These are phyloP conservation scores for Polylopha cassiicola DNA, from an alignment of 2,888 invertebrate species.

Conservation along the genomic window DNA sequence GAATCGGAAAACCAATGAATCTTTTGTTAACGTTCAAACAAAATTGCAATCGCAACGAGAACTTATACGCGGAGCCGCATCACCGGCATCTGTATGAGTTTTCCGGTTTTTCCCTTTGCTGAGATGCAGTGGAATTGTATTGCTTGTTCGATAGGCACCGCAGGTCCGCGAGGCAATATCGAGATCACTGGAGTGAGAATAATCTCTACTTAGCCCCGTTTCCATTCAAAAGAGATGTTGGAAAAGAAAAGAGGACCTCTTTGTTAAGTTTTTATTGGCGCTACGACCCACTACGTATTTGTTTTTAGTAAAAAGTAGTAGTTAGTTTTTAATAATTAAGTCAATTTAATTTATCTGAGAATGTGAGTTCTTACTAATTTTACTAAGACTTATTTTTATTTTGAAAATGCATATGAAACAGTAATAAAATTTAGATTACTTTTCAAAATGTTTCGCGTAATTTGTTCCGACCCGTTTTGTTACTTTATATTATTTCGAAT, in stretches of 20 bases:
- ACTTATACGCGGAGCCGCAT: conserved; percentile 22
- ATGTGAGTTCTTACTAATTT: conserved; percentile 1
- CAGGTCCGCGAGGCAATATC: conserved; percentile 22
- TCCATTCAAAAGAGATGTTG: background rate
- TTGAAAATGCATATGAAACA: too few species aligned
- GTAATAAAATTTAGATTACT: too few species aligned
- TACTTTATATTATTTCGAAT: too few species aligned
- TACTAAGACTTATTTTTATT: too few species aligned
- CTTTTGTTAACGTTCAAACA: conserved; percentile 8
- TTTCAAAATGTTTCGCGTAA: too few species aligned
- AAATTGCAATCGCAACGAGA: conserved; percentile 17
- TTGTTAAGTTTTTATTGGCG: too few species aligned
- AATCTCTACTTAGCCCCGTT: conserved; percentile 14
- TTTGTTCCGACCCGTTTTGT: too few species aligned
- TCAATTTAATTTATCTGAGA: conserved; percentile 5
- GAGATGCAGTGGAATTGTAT: conserved; percentile 9
- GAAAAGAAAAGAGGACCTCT: too few species aligned
- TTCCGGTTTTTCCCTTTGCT: conserved; percentile 29
- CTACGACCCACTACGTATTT: too few species aligned
- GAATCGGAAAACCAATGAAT: conserved; percentile 14
- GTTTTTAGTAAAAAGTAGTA: too few species aligned
- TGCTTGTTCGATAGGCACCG: conserved; percentile 22
- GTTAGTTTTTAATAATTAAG: too few species aligned
- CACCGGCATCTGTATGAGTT: conserved; percentile 36
- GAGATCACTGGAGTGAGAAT: conserved; percentile 22